phyloP scores from a whole-genome alignment of 2,797 vertebrate species.

The Dendrocincla fuliginosa region DNA sequence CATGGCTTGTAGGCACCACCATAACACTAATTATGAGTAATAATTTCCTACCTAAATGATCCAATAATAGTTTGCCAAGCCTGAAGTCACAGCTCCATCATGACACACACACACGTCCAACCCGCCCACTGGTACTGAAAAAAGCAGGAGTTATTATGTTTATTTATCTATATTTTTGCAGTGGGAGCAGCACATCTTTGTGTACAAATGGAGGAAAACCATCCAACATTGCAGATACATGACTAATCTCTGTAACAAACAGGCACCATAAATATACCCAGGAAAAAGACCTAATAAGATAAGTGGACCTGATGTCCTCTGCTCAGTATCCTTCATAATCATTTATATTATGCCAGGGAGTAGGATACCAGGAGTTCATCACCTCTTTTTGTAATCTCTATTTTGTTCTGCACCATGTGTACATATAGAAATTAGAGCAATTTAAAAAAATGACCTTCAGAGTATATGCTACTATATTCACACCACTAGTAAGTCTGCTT shows the following conservation, averaged over 20 bases:
- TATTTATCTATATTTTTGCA: not conserved
- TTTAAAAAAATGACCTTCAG: not conserved
- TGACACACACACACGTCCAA: not conserved
- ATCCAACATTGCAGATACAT: not conserved
- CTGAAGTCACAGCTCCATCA: not conserved
- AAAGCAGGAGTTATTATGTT: not conserved
- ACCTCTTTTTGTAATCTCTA: not conserved
- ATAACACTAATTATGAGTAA: not conserved
- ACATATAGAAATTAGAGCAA: not conserved
- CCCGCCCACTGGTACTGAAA: not conserved
- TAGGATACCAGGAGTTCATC: not conserved
- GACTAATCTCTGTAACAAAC: constrained; percentile 8
- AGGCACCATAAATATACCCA: not conserved
- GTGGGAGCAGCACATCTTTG: not conserved
- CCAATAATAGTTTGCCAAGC: not conserved
- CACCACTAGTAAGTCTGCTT: not conserved
- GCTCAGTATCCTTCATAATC: not conserved
- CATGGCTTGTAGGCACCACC: not conserved
- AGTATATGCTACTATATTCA: not conserved
- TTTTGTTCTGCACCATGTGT: not conserved
- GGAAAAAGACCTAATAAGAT: not conserved
- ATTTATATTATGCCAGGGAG: not conserved
- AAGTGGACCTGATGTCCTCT: not conserved
- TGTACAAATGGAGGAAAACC: not conserved
- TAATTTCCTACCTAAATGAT: not conserved